A percentile compares a stretch with the other conserved stretches of the same genome.
Evolutionary conservation across 2,888 invertebrate species (phyloP).

Genomic region (Drosophila ustulata): DNA sequence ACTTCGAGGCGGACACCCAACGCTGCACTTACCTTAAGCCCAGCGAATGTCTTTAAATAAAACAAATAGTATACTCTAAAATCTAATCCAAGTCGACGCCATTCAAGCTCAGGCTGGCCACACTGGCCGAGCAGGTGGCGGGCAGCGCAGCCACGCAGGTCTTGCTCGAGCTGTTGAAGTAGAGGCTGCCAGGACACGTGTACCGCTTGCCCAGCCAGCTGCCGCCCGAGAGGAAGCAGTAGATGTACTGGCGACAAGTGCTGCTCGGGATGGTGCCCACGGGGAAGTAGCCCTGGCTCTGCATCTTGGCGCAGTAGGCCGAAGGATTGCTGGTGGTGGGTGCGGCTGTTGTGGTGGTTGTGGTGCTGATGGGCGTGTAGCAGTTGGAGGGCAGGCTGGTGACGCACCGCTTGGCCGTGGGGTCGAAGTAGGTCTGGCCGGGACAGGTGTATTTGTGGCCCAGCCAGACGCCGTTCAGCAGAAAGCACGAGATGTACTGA

Average conservation of each 20-base stretch:
- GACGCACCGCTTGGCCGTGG: conserved; percentile 48
- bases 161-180: conserved; percentile 57
- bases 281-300: conserved; percentile 55
- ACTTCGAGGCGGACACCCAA: conserved; percentile 59
- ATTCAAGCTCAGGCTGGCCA: conserved; percentile 50
- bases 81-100: conserved; percentile 38
- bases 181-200: conserved; percentile 71
- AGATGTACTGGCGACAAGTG: conserved; percentile 74
- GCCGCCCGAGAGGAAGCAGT: conserved; percentile 56
- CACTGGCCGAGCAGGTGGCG: conserved; percentile 51
- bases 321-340: conserved; percentile 49
- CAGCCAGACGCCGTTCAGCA: conserved; percentile 57
- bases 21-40: conserved; percentile 70
- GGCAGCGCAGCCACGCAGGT: conserved; percentile 59
- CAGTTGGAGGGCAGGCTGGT: conserved; percentile 36
- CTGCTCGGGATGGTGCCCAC: conserved; percentile 60
- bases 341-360: conserved; percentile 51
- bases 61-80: background rate
- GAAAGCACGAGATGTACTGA: conserved; percentile 72
- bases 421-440: conserved; percentile 66
- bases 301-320: conserved; percentile 61
- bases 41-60: conserved; percentile 52
- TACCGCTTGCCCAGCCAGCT: conserved; percentile 71
- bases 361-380: conserved; percentile 33
- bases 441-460: conserved; percentile 72